Base-by-base conservation (phyloP, 1,140 invertebrate species). In the Pissodes strobi region DNA sequence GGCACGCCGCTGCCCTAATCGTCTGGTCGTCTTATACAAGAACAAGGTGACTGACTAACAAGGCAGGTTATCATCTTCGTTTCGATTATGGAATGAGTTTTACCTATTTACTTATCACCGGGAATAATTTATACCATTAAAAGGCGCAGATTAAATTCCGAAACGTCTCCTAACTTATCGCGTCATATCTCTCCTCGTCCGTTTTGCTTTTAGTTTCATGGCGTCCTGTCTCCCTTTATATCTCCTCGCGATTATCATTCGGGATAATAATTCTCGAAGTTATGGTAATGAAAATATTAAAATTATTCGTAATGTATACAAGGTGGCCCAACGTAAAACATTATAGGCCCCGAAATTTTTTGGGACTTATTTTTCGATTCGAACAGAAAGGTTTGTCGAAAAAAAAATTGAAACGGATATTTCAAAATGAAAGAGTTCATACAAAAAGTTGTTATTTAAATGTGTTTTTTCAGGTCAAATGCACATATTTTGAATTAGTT, bases 51-150 rank as follows among this genome's bases (percentile, higher is more conserved):
- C n/a, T 43, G 25, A 57, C 41, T 43, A 57, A 41, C 39, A 13
- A 1, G 22, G 21, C 59, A 39, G 18, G 59, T 43, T 62, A 62
- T 62, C 59, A 62, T 62, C 48, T 15, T 30, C 37, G 59, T n/a
- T 46, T 53, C 48, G 67, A 69, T 69, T 69, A 66, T 66, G 46
- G 59, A 69, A 69, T 69, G 68, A 69, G 60, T 66, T 69, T 69
- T 69, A 64, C 68, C 68, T 69, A 69, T 69, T 69, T 69, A 64
- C 59, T 66, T 69, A 69, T 69, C 68, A 67, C 58, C 41, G 30
- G 60, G 63, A 63, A 69, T 69, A 69, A 69, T 69, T 69, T 69
- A 69, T 66, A 69, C 68, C 68, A 69, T 69, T 69, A 69, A 39
- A 56, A 60, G 68, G 48, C 49, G 51, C 34, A 66, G 64, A 66